Percentiles rank a stretch among this genome's conserved stretches.
Conservation (phyloP, 2,797 vertebrate genomes). For the Aotus griseimembra region DNA sequence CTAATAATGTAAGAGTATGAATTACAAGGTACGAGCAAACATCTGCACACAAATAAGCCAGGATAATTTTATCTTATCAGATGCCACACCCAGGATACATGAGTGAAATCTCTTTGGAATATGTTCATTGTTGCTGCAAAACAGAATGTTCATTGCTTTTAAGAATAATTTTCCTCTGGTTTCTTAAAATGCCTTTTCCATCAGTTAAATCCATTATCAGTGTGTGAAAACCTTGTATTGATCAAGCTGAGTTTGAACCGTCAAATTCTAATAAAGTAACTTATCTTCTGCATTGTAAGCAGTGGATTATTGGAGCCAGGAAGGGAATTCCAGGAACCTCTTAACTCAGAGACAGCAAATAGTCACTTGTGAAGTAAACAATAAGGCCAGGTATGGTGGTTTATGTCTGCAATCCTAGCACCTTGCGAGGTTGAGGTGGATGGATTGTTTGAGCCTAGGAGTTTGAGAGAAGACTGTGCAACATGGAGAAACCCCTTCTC, state of each 20-base stretch:
- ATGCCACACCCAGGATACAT: not conserved
- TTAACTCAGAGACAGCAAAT: not conserved
- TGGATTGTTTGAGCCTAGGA: not conserved
- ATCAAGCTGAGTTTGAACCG: not conserved
- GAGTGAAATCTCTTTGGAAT: constrained; percentile 52
- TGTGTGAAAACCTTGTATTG: not conserved
- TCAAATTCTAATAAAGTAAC: not conserved
- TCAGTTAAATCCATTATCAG: not conserved
- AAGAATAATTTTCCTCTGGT: constrained; percentile 52
- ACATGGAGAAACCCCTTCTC: not conserved
- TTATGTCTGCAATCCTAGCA: not conserved
- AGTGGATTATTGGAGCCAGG: not conserved
- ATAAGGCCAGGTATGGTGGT: not conserved
- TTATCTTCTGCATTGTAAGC: not conserved
- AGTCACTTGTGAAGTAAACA: not conserved
- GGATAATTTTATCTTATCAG: constrained; percentile 61
- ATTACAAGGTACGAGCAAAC: constrained; percentile 37
- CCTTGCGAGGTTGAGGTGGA: not conserved
- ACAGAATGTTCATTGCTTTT: constrained; percentile 12
- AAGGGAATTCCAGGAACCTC: not conserved
- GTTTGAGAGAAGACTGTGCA: not conserved
- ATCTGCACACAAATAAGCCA: constrained; percentile 47
- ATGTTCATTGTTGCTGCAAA: not conserved
- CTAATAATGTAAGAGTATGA: constrained; percentile 8
- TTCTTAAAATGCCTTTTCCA: constrained; percentile 28